phyloP scores from a whole-genome alignment of 2,113 vertebrate species.

The Phocoena phocoena region DNA sequence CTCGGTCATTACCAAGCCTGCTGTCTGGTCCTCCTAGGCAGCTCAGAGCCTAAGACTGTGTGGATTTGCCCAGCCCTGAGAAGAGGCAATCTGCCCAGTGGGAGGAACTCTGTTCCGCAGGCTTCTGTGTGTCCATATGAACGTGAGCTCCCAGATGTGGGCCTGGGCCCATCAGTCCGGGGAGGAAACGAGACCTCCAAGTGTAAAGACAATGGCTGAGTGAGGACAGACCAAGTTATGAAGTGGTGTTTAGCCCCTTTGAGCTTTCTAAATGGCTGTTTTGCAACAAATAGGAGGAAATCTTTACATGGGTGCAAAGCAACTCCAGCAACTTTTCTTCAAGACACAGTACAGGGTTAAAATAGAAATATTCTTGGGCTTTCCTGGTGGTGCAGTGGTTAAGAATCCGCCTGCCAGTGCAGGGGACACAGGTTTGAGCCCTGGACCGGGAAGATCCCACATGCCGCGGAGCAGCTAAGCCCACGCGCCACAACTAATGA shows the following conservation, averaged over 20 bases:
- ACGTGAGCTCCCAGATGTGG: background rate
- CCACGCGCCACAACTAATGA: too few species aligned
- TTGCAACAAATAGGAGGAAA: background rate
- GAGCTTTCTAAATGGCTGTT: background rate
- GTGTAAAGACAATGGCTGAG: background rate
- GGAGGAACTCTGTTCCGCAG: background rate
- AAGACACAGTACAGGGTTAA: background rate
- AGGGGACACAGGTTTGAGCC: too few species aligned
- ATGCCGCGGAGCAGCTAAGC: too few species aligned
- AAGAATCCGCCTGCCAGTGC: too few species aligned
- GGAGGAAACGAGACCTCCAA: background rate
- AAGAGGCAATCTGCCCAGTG: background rate
- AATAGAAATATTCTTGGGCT: background rate
- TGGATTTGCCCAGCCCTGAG: background rate
- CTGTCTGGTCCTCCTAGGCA: fast-evolving
- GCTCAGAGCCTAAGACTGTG: background rate
- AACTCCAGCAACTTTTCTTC: background rate
- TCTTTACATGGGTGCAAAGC: background rate
- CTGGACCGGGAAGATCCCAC: too few species aligned
- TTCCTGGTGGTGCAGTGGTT: too few species aligned
- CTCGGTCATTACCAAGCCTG: background rate
- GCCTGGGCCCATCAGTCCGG: background rate
- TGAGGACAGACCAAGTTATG: background rate
- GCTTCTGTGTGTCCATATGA: background rate
- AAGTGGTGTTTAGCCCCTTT: background rate